Evolutionary conservation across 1,140 invertebrate species (phyloP).

Genomic region (silkworm (Bombyx mori)): ASM3026992v2 NC_085113.1:6095001-6095500

Average conservation of each 20-base stretch:
- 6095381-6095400: slow-evolving; percentile 19
- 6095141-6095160: too few species aligned
- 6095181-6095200: slow-evolving; percentile 35
- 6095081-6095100: too few species aligned
- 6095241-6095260: too few species aligned
- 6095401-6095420: slow-evolving; percentile 9
- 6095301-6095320: slow-evolving; percentile 38
- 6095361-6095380: slow-evolving; percentile 36
- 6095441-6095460: slow-evolving; percentile 20
- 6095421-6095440: slow-evolving; percentile 38
- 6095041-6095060: too few species aligned
- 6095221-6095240: too few species aligned
- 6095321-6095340: slow-evolving; percentile 29
- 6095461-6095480: slow-evolving; percentile 13
- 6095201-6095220: too few species aligned
- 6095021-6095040: too few species aligned
- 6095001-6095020: too few species aligned
- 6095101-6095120: too few species aligned
- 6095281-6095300: slow-evolving; percentile 24
- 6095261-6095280: too few species aligned
- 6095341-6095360: slow-evolving; percentile 34
- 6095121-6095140: too few species aligned
- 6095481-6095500: slow-evolving; percentile 1
- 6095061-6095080: too few species aligned
- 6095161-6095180: slow-evolving; percentile 8